These are phyloP conservation scores for Drosophila flavopinicola DNA, from an alignment of 2,888 invertebrate genomes.

Conservation along the genomic window DNA sequence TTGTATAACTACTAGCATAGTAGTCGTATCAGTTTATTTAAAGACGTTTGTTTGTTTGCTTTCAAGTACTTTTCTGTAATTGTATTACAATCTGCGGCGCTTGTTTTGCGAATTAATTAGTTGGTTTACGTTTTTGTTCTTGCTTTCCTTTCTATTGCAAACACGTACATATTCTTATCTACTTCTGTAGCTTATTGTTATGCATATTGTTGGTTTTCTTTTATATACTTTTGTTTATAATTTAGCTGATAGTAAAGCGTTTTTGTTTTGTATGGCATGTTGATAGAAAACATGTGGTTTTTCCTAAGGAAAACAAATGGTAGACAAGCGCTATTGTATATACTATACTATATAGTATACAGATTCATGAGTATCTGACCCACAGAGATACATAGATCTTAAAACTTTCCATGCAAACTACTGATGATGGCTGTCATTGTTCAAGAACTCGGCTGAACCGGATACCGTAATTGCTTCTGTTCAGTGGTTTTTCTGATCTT, in stretches of 20 bases:
- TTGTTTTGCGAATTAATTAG: conserved; percentile 52
- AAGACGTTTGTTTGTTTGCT: conserved; percentile 63
- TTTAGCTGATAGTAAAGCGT: conserved; percentile 33
- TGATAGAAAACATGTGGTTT: conserved; percentile 34
- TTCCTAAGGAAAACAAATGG: conserved; percentile 9
- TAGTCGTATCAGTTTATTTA: conserved; percentile 58
- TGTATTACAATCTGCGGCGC: conserved; percentile 64
- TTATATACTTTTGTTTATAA: conserved; percentile 21
- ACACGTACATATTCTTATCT: conserved; percentile 38
- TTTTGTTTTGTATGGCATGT: conserved; percentile 36
- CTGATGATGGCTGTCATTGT: neutral
- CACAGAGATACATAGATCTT: conserved; percentile 9
- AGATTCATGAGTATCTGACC: conserved; percentile 1
- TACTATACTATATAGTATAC: conserved; percentile 3
- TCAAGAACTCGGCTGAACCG: conserved; percentile 8
- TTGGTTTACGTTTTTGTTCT: conserved; percentile 33
- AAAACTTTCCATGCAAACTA: neutral
- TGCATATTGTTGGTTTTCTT: conserved; percentile 40
- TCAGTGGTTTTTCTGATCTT: neutral
- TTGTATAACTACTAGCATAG: conserved; percentile 21
- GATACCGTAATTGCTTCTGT: conserved; percentile 1
- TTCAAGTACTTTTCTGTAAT: conserved; percentile 64
- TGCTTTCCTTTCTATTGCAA: conserved; percentile 24
- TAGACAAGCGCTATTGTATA: conserved; percentile 6
- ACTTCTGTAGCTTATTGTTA: conserved; percentile 42